Conservation (phyloP, 2,888 invertebrate genomes). For the Geophilus truncorum region DNA sequence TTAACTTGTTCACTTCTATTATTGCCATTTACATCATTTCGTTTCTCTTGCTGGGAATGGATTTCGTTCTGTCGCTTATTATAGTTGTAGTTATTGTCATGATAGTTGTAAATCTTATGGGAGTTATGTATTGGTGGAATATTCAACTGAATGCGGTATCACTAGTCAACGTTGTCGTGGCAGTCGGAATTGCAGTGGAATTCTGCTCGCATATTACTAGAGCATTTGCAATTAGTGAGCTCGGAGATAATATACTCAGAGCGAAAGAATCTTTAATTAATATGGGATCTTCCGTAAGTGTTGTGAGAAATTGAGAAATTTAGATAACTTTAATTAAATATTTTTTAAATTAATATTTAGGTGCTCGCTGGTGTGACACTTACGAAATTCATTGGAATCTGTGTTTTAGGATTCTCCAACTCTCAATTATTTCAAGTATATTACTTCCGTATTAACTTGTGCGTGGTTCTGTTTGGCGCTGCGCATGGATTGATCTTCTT, state of each 20-base stretch:
- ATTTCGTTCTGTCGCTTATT: constrained; percentile 68
- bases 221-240: constrained; percentile 75
- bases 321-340: neutral
- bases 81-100: constrained; percentile 68
- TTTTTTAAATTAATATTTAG: constrained; percentile 47
- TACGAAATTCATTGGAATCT: constrained; percentile 95
- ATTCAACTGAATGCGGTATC: constrained; percentile 90
- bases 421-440: constrained; percentile 92
- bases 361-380: constrained; percentile 95
- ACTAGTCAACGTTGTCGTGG: constrained; percentile 93
- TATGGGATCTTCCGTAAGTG: constrained; percentile 87
- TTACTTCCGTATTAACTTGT: constrained; percentile 96
- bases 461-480: constrained; percentile 93
- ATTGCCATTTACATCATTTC: constrained; percentile 91
- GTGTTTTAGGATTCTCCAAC: constrained; percentile 93
- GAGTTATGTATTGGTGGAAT: constrained; percentile 85
- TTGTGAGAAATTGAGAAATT: no score
- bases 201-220: constrained; percentile 97
- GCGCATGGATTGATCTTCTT: constrained; percentile 95
- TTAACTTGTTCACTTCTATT: constrained; percentile 80
- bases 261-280: constrained; percentile 76
- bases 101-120: constrained; percentile 77
- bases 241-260: constrained; percentile 64
- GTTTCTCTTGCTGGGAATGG: constrained; percentile 86
- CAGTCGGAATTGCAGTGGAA: constrained; percentile 96